Base-by-base conservation (phyloP, 2,113 vertebrate species). In the Myrmophylax atrothorax region DNA sequence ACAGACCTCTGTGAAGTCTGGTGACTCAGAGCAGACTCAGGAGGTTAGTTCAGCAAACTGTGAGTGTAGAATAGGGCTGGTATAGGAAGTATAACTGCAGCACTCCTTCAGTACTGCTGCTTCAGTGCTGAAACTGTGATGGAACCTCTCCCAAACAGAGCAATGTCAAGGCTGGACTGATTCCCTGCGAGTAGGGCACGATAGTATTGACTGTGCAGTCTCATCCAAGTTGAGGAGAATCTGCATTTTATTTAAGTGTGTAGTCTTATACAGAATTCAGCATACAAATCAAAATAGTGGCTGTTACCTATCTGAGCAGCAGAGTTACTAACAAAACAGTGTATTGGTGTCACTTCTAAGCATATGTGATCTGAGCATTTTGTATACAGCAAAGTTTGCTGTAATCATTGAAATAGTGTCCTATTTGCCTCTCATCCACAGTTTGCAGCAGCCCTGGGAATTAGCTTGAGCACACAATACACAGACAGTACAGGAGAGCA, bases 1-100 rank as follows among this genome's bases (percentile, higher is more conserved):
- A 38, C 6, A 81, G 82, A 79, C 47, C 73, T 95, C 58, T 94
- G 60, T 93, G 89, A 72, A 76, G 84, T 70, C 70, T 79, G 84
- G 74, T 96, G 94, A 96, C 87, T 97, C 93, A 96, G 88, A 95
- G 55, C 38, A 79, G 62, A 52, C 80, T 93, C 80, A 66, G 81
- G 86, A 75, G 86, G 96, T 94, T 85, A 87, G 91, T 55, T 87
- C n/a, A 85, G 66, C 31, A 66, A 80, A 37, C 76, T 68, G 82
- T 0, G 26, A 79, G 77, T 5, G 3, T 91, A 89, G 84, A 75
- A 14, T 68, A 37, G 75, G 47, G 55, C 82, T 85, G 82, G 50
- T 44, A 2, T 6, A 70, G 75, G 33, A 76, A 84, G 24, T 4
- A 22, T 17, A 56, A 11, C 72, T 89, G 89, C 52, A 47, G 50